Percentiles rank a stretch among this genome's conserved stretches.
phyloP scores from a whole-genome alignment of 2,888 invertebrate genomes.

The Agelastica alni region DNA sequence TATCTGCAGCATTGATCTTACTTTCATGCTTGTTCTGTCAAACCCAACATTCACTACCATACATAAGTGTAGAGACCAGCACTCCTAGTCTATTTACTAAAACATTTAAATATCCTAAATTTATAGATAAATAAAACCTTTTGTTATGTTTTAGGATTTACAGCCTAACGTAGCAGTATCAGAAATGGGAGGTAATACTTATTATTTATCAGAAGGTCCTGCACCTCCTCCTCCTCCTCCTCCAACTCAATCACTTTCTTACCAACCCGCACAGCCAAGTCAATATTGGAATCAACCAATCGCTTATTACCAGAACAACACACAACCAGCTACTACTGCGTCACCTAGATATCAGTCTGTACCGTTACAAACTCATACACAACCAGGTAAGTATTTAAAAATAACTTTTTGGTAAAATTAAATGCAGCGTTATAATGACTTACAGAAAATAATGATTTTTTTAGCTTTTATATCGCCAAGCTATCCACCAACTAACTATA shows the following conservation, averaged over 20 bases:
- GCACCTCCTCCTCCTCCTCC: slow-evolving; percentile 41
- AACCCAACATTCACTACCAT: too few species aligned
- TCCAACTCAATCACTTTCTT: slow-evolving; percentile 35
- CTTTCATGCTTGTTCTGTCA: too few species aligned
- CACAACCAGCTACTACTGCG: slow-evolving; percentile 38
- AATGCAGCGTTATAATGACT: too few species aligned
- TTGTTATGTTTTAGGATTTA: too few species aligned
- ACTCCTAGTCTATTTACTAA: too few species aligned
- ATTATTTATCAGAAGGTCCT: slow-evolving; percentile 12
- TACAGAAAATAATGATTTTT: too few species aligned
- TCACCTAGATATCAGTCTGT: slow-evolving; percentile 42
- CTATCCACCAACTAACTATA: slow-evolving; percentile 30
- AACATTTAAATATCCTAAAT: too few species aligned
- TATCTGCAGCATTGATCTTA: too few species aligned
- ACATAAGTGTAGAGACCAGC: too few species aligned
- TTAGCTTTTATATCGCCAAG: slow-evolving; percentile 35
- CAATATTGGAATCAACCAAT: slow-evolving; percentile 49
- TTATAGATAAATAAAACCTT: too few species aligned
- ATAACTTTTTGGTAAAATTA: not conserved
- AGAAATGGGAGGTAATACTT: not conserved
- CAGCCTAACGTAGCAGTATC: slow-evolving; percentile 6
- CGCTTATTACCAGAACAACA: slow-evolving; percentile 45
- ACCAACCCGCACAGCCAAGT: slow-evolving; percentile 35
- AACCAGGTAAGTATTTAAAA: slow-evolving; percentile 36
- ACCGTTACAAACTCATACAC: slow-evolving; percentile 35